Evolutionary conservation across 1,140 invertebrate genomes (phyloP).

Genomic region (Helicorthomorpha holstii): DNA sequence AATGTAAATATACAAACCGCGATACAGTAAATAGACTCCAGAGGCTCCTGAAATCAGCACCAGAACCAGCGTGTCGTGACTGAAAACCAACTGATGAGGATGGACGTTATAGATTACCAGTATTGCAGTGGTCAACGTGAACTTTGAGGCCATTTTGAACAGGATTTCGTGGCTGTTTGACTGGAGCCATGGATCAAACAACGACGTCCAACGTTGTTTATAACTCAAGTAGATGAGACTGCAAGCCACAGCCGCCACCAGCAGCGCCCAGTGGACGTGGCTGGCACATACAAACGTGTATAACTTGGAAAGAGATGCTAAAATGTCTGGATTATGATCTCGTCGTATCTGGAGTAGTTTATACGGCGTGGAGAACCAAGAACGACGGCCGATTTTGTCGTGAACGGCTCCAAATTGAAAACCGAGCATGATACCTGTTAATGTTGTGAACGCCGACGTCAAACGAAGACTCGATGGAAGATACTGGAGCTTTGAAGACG

Average conservation of each 20-base stretch:
- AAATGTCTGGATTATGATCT: too few species aligned
- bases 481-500: too few species aligned
- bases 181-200: conserved; percentile 3
- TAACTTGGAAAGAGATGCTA: background rate
- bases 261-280: background rate
- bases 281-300: background rate
- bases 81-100: conserved; percentile 20
- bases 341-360: background rate
- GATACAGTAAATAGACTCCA: background rate
- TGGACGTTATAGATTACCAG: conserved; percentile 15
- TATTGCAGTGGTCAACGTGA: background rate
- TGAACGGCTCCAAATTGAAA: too few species aligned
- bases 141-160: background rate
- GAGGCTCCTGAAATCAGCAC: background rate
- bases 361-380: background rate
- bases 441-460: too few species aligned
- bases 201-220: background rate
- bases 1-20: background rate
- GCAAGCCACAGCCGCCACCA: background rate
- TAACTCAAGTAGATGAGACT: background rate
- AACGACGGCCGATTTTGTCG: too few species aligned
- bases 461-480: too few species aligned
- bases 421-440: too few species aligned
- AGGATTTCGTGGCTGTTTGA: background rate
- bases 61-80: conserved; percentile 17